A percentile compares a stretch with the other conserved stretches of the same genome.
phyloP scores from a whole-genome alignment of 2,797 vertebrate species.

The Gastrophryne carolinensis region DNA sequence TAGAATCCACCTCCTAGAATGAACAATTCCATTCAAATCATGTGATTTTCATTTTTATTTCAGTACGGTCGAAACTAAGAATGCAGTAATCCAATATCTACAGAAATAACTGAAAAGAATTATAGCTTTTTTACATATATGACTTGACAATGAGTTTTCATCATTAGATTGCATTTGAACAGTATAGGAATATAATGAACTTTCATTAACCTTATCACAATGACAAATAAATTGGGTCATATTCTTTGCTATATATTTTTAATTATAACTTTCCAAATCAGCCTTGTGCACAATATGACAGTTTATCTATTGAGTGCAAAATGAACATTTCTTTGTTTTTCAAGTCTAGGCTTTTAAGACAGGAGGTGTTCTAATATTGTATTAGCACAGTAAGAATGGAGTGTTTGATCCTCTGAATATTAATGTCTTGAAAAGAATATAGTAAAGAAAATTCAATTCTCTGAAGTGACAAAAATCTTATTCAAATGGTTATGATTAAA shows the following conservation, averaged over 20 bases:
- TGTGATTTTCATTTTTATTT: background rate
- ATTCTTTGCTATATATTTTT: slow-evolving; percentile 59
- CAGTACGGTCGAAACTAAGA: background rate
- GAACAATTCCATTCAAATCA: too few species aligned
- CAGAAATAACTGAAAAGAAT: background rate
- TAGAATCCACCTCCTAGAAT: too few species aligned
- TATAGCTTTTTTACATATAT: background rate
- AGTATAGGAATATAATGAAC: slow-evolving; percentile 2
- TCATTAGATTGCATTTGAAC: background rate
- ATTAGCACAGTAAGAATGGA: slow-evolving; percentile 70
- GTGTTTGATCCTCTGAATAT: slow-evolving; percentile 79
- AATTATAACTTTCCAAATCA: slow-evolving; percentile 77
- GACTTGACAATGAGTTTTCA: too few species aligned
- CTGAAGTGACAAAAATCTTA: slow-evolving; percentile 74
- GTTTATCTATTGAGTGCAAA: slow-evolving; percentile 79
- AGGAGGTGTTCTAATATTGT: slow-evolving; percentile 60
- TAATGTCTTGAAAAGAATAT: slow-evolving; percentile 77
- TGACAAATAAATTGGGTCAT: slow-evolving; percentile 71
- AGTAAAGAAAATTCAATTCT: slow-evolving; percentile 75
- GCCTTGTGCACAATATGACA: slow-evolving; percentile 76
- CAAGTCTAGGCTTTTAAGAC: slow-evolving; percentile 65
- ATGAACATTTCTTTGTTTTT: slow-evolving; percentile 75
- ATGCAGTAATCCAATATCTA: background rate
- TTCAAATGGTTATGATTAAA: slow-evolving; percentile 78
- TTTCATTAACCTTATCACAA: slow-evolving; percentile 5